Evolutionary conservation across 2,113 vertebrate species (phyloP).

Genomic region (Saccopteryx bilineata): DNA sequence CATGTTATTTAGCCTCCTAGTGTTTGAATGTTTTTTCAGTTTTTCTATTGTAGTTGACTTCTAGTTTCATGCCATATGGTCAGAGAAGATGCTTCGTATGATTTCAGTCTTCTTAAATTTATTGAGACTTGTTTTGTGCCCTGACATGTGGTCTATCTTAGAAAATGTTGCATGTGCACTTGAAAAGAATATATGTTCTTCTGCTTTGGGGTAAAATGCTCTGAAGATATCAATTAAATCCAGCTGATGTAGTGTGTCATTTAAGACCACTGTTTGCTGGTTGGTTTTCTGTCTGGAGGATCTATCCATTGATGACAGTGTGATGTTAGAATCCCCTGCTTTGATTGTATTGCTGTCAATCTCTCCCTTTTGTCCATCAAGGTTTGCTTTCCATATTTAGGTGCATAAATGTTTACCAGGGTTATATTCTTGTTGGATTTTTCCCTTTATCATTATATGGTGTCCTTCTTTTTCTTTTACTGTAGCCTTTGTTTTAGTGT

Average conservation of each 20-base stretch:
- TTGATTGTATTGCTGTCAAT: background rate
- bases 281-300: background rate
- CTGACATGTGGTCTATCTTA: background rate
- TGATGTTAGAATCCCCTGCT: background rate
- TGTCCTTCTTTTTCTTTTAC: background rate
- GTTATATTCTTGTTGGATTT: background rate
- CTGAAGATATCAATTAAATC: background rate
- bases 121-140: background rate
- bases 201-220: background rate
- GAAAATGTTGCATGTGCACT: background rate
- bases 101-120: background rate
- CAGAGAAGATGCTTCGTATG: background rate
- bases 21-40: background rate
- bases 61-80: background rate
- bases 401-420: background rate
- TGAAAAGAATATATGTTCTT: background rate
- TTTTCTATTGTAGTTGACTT: background rate
- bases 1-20: background rate
- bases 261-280: too few relatives aligned
- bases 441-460: background rate
- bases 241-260: background rate
- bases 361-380: background rate
- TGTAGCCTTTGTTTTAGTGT: too few relatives aligned
- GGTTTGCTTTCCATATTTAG: background rate
- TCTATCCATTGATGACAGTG: background rate